Percentiles rank a stretch among this genome's conserved stretches.
Evolutionary conservation across 2,797 vertebrate species (phyloP).

Genomic region (Phoxinus dragarum): DNA sequence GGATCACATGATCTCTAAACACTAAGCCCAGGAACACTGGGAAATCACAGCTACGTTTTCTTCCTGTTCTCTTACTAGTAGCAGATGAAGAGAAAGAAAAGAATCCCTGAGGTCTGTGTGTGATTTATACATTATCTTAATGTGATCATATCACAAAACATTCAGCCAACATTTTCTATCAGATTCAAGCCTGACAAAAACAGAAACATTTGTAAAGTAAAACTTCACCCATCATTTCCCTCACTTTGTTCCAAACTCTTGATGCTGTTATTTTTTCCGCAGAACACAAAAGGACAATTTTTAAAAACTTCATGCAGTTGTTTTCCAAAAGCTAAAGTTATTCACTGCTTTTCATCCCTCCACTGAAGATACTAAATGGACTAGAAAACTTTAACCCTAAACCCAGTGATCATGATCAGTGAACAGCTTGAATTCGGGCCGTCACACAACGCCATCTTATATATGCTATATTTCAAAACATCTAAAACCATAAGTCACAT

Average conservation of each 20-base stretch:
- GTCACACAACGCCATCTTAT: background rate
- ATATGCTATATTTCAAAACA: too few species aligned
- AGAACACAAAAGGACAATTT: background rate
- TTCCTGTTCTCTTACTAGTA: background rate
- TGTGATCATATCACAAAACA: constrained; percentile 14
- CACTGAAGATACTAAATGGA: background rate
- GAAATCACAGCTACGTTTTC: constrained; percentile 2
- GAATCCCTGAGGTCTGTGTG: constrained; percentile 35
- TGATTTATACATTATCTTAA: background rate
- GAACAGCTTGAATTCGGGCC: background rate
- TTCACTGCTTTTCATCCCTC: background rate
- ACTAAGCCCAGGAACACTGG: background rate
- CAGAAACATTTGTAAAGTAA: background rate
- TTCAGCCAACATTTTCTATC: background rate
- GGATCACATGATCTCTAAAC: background rate
- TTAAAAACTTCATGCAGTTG: background rate
- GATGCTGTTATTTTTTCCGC: background rate
- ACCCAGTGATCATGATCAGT: background rate
- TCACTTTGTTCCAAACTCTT: background rate
- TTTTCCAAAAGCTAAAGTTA: background rate
- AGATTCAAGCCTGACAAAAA: constrained; percentile 14
- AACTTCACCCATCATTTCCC: background rate
- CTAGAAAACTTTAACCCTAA: background rate
- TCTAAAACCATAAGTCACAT: background rate
- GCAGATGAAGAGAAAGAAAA: constrained; percentile 2